A percentile compares a stretch with the other conserved stretches of the same genome.
Evolutionary conservation across 1,140 invertebrate genomes (phyloP).

Genomic region (Scaptomyza pallida): DNA sequence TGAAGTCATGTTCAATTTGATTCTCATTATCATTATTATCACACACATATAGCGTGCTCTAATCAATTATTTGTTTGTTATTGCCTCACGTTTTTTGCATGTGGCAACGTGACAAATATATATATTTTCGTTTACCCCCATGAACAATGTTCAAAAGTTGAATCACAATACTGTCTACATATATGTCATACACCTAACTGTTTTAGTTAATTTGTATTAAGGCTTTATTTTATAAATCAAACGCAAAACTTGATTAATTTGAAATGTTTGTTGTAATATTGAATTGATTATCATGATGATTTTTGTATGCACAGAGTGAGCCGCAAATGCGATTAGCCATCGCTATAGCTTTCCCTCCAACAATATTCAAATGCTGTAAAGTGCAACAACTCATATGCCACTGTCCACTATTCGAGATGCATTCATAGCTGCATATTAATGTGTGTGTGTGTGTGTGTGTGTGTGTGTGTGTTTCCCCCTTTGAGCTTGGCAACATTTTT

Average conservation of each 20-base stretch:
- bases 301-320: neutral
- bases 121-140: neutral
- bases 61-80: neutral
- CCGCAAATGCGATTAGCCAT: too few species aligned
- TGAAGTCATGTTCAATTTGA: too few species aligned
- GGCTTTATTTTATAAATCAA: too few species aligned
- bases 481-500: constrained; percentile 33
- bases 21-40: neutral
- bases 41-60: too few species aligned
- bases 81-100: neutral
- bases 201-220: too few species aligned
- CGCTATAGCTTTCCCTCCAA: too few species aligned
- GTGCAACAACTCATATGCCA: constrained; percentile 4
- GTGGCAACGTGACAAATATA: neutral
- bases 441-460: constrained; percentile 7
- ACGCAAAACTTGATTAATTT: too few species aligned
- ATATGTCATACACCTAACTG: too few species aligned
- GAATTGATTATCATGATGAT: neutral
- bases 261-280: too few species aligned
- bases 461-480: constrained; percentile 4
- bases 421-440: constrained; percentile 55
- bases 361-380: neutral
- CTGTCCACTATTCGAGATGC: constrained; percentile 5
- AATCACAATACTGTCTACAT: too few species aligned
- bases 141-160: neutral